Conservation (phyloP, 2,113 vertebrate genomes). For the Brachyistius frenatus region DNA sequence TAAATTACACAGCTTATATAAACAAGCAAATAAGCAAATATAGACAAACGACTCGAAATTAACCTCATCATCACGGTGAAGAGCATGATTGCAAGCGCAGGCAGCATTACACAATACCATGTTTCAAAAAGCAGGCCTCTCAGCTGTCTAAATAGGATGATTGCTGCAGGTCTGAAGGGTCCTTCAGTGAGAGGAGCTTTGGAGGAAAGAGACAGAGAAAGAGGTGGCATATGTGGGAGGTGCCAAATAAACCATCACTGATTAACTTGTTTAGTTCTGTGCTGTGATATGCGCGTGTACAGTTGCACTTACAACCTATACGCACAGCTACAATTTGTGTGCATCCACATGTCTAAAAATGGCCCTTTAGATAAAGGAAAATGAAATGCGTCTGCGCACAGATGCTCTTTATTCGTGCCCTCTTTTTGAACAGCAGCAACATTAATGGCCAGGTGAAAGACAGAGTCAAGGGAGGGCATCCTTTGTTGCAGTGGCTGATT, state of each 20-base stretch:
- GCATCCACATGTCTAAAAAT: not conserved
- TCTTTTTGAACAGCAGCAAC: slow-evolving; percentile 30
- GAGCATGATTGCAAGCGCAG: slow-evolving; percentile 67
- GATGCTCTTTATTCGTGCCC: slow-evolving; percentile 3
- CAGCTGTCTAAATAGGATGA: slow-evolving; percentile 81
- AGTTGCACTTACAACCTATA: not conserved
- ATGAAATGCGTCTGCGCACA: slow-evolving; percentile 33
- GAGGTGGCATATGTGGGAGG: slow-evolving; percentile 73
- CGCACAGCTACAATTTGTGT: slow-evolving; percentile 1
- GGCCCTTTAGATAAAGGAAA: slow-evolving; percentile 37
- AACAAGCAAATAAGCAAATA: slow-evolving; percentile 58
- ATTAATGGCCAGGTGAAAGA: slow-evolving; percentile 57
- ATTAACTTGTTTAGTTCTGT: slow-evolving; percentile 63
- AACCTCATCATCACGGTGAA: slow-evolving; percentile 69
- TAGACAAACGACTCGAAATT: slow-evolving; percentile 65
- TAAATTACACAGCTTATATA: slow-evolving; percentile 39
- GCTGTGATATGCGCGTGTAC: slow-evolving; percentile 3
- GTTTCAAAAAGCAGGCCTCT: slow-evolving; percentile 66
- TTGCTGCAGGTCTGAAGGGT: slow-evolving; percentile 80
- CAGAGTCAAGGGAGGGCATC: slow-evolving; percentile 51
- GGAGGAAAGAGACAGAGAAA: slow-evolving; percentile 61
- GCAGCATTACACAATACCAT: slow-evolving; percentile 64
- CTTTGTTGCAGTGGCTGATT: slow-evolving; percentile 46
- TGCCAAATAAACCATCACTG: slow-evolving; percentile 69
- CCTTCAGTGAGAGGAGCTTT: slow-evolving; percentile 73